Evolutionary conservation across 2,113 vertebrate species (phyloP), one percentile per base, ranked within the genome.

Genomic region (Lamprotornis superbus): DNA sequence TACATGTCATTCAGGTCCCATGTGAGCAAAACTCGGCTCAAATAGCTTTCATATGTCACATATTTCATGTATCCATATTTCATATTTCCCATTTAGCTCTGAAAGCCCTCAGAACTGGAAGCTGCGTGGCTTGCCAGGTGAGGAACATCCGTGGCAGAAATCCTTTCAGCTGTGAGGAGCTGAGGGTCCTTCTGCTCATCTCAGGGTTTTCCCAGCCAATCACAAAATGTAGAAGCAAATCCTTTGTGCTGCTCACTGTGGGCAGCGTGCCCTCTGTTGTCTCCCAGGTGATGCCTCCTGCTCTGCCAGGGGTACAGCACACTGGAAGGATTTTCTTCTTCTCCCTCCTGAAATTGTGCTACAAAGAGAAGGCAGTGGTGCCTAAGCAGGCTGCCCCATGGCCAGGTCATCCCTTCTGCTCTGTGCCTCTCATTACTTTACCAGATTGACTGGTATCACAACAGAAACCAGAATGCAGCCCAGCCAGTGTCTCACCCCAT

Each of bases 201-300:
- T 59, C 55, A 35, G 60, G 30, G 25, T 37, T 74, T 85, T 94
- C 44, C 53, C 40, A 60, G 21, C 7, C 39, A 21, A 14, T 9
- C 0, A 1, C 33, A 40, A 63, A 87, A 57, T 10, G 7, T 9
- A 24, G 65, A 64, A 53, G 18, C 13, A 35, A 49, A 33, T 11
- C 23, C 40, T 28, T 25, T 14, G 19, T 22, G 33, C 24, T 30
- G 12, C 40, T 70, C 15, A 9, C 2, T 2, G 23, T 20, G 31
- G 27, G 11, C 13, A 22, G 3, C 0, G 0, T 24, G 37, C 5
- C 7, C 27, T 0, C 0, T 1, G 31, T 5, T 81, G 46, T 21
- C n/a, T 83, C 31, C 22, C 55, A 39, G 12, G 50, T 2, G 2
- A 8, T 11, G n/a, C 12, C 28, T 40, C 47, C 69, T 86, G 46